Conservation (phyloP, 2,113 vertebrate genomes). For the Mormyrus lacerda region DNA sequence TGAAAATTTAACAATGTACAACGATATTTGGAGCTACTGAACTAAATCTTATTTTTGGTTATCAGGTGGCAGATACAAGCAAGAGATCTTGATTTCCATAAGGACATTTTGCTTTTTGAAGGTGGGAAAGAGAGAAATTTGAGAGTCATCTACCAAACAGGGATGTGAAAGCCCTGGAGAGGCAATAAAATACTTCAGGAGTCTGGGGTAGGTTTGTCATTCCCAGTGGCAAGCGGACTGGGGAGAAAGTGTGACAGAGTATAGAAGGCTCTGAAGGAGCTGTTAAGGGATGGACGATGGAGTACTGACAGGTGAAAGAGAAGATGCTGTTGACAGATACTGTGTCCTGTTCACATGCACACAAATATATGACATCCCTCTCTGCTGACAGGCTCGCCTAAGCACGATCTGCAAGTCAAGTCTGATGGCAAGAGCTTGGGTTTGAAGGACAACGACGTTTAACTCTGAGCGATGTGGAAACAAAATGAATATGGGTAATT, state of each 20-base stretch:
- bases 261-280: slow-evolving; percentile 40
- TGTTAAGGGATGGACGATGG: slow-evolving; percentile 37
- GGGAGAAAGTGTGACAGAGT: slow-evolving; percentile 36
- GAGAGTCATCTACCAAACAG: background rate
- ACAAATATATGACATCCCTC: slow-evolving; percentile 46
- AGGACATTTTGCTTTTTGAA: background rate
- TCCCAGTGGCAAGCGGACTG: slow-evolving; percentile 10
- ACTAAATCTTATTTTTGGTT: background rate
- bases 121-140: background rate
- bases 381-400: slow-evolving; percentile 47
- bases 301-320: slow-evolving; percentile 39
- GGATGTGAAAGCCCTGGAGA: background rate
- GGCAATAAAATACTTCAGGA: slow-evolving; percentile 1
- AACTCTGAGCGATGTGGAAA: background rate
- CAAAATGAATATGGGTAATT: background rate
- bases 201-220: background rate
- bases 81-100: background rate
- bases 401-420: slow-evolving; percentile 27
- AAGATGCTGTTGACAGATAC: slow-evolving; percentile 48
- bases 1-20: background rate
- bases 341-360: slow-evolving; percentile 37
- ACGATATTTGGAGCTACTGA: background rate
- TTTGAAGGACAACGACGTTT: slow-evolving; percentile 30
- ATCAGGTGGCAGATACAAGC: background rate
- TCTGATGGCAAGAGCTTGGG: slow-evolving; percentile 25